Conservation (phyloP, 2,113 vertebrate genomes). For the Notiomystis cincta region DNA sequence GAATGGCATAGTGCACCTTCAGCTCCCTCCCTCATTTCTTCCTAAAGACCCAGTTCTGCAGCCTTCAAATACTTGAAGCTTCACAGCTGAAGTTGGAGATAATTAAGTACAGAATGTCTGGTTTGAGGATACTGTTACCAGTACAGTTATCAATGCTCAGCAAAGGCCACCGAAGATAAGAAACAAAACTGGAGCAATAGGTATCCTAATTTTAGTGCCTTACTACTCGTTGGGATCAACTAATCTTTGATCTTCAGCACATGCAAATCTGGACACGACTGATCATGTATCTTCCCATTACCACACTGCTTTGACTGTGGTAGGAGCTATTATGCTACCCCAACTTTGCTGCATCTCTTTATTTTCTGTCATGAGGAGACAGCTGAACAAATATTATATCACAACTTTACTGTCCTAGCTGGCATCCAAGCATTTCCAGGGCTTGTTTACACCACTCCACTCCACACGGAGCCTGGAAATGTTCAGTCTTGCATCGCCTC, state of each 20-base stretch:
- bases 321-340: background rate
- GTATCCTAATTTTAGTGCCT: background rate
- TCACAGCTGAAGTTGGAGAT: background rate
- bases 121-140: background rate
- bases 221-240: background rate
- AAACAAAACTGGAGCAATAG: background rate
- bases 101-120: background rate
- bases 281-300: background rate
- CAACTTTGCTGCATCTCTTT: constrained; percentile 1
- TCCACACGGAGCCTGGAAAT: background rate
- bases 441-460: constrained; percentile 26
- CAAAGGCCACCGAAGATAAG: background rate
- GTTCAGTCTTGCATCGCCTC: background rate
- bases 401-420: constrained; percentile 59
- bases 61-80: background rate
- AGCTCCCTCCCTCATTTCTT: background rate
- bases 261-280: background rate
- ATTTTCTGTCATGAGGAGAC: constrained; percentile 13
- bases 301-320: constrained; percentile 3
- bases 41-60: background rate
- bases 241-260: background rate
- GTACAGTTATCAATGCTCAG: background rate
- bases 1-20: background rate
- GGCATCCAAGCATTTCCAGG: constrained; percentile 7
- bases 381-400: constrained; percentile 76